These are phyloP conservation scores for Pelvicachromis taeniatus DNA, from an alignment of 2,113 vertebrate species.

Conservation along the genomic window DNA sequence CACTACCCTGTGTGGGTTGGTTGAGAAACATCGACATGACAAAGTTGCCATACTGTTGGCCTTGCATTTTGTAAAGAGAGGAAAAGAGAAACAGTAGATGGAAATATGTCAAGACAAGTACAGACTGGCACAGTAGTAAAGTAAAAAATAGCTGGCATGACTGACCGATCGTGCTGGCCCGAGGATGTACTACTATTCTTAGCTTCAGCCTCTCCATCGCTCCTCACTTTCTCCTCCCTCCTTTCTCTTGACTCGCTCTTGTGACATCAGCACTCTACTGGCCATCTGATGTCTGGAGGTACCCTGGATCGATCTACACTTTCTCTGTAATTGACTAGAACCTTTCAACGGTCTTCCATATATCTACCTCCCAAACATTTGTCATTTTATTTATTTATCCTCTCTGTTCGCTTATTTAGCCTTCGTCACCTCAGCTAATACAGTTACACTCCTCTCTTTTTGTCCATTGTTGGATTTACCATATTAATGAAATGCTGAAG, in stretches of 20 bases:
- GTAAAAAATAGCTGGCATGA: constrained; percentile 47
- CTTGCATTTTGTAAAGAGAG: neutral
- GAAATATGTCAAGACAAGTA: constrained; percentile 13
- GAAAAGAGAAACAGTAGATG: neutral
- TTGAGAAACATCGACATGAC: neutral
- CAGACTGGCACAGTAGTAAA: constrained; percentile 44
- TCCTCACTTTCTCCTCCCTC: neutral
- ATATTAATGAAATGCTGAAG: neutral
- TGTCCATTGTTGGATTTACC: neutral
- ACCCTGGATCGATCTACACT: constrained; percentile 9
- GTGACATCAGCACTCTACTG: constrained; percentile 34
- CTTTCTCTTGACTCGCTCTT: neutral
- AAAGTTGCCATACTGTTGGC: neutral
- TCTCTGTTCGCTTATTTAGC: constrained; percentile 8
- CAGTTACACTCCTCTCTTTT: neutral
- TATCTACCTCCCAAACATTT: neutral
- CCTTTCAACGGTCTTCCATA: constrained; percentile 2
- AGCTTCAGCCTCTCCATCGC: constrained; percentile 27
- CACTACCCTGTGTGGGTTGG: neutral
- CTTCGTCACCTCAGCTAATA: neutral
- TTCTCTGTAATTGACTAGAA: constrained; percentile 23
- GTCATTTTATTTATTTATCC: constrained; percentile 13
- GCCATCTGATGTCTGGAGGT: constrained; percentile 44
- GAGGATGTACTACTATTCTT: constrained; percentile 61
- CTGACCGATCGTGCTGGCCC: constrained; percentile 34